phyloP scores from a whole-genome alignment of 2,888 invertebrate species.

The Polia nebulosa region DNA sequence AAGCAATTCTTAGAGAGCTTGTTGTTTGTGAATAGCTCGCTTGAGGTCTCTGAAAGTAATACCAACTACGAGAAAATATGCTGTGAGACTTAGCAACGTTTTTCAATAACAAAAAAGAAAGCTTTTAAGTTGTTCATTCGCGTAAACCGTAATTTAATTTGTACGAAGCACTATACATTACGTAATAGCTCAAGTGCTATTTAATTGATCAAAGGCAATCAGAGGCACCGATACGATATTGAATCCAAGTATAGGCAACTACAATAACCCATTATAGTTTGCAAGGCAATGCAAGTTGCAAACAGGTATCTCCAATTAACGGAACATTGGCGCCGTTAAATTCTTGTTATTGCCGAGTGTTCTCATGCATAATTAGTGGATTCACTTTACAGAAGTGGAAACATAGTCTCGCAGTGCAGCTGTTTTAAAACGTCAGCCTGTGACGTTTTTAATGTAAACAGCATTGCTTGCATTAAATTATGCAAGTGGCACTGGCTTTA shows the following conservation, averaged over 20 bases:
- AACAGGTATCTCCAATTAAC: conserved; percentile 84
- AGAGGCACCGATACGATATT: conserved; percentile 74
- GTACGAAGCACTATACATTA: conserved; percentile 27
- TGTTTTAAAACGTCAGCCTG: conserved; percentile 68
- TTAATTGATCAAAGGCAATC: conserved; percentile 76
- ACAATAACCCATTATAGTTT: conserved; percentile 78
- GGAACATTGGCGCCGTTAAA: conserved; percentile 78
- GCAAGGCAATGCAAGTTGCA: conserved; percentile 74
- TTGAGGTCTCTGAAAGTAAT: conserved; percentile 26
- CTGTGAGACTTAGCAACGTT: conserved; percentile 1
- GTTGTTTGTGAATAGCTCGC: conserved; percentile 24
- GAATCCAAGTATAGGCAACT: conserved; percentile 70
- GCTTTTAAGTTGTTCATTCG: conserved; percentile 2
- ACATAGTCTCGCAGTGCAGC: conserved; percentile 40
- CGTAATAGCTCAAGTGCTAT: conserved; percentile 62
- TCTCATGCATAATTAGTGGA: conserved; percentile 69
- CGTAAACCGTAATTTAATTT: conserved; percentile 10
- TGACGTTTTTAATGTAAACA: conserved; percentile 77
- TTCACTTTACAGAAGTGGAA: conserved; percentile 63
- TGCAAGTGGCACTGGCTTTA: conserved; percentile 86
- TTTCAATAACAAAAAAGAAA: conserved; percentile 8
- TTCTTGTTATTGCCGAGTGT: conserved; percentile 68
- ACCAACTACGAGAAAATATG: conserved; percentile 10
- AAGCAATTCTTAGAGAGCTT: conserved; percentile 23
- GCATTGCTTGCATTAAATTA: conserved; percentile 85